phyloP scores from a whole-genome alignment of 2,888 invertebrate genomes.

The Ceriagrion tenellum region DNA sequence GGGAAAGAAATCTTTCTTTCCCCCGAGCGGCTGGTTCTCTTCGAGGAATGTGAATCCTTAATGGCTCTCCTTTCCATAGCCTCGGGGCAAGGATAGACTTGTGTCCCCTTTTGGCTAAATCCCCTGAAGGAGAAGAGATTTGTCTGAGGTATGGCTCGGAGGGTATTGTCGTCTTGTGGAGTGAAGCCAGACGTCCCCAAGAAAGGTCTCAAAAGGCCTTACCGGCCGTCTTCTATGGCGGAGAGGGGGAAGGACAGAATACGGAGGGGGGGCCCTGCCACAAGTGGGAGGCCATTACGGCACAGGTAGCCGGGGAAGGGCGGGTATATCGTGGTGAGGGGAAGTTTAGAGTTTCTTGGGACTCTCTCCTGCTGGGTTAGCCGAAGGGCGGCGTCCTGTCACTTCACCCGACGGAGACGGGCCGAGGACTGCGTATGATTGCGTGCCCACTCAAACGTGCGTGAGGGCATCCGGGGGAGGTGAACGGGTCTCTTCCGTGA shows the following conservation, averaged over 20 bases:
- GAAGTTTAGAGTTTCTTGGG: background rate
- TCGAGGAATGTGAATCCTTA: constrained; percentile 22
- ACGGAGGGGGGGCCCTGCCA: background rate
- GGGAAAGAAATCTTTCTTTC: background rate
- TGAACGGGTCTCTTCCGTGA: background rate
- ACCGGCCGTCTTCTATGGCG: background rate
- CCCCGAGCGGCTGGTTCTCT: background rate
- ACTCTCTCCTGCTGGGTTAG: background rate
- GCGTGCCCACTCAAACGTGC: background rate
- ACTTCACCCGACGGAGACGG: background rate
- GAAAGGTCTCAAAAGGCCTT: background rate
- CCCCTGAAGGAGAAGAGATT: background rate
- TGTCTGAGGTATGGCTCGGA: background rate
- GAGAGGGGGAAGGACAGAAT: too few species aligned
- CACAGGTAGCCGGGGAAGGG: background rate
- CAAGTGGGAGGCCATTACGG: background rate
- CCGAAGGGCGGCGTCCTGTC: background rate
- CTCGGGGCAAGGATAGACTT: background rate
- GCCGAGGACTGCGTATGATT: background rate
- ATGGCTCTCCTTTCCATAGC: background rate
- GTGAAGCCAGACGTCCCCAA: background rate
- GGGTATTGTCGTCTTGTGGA: background rate
- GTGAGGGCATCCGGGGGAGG: background rate
- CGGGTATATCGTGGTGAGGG: background rate
- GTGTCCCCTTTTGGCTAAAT: background rate